Evolutionary conservation across 2,888 invertebrate genomes (phyloP).

Genomic region (Caenorhabditis sp.): DNA sequence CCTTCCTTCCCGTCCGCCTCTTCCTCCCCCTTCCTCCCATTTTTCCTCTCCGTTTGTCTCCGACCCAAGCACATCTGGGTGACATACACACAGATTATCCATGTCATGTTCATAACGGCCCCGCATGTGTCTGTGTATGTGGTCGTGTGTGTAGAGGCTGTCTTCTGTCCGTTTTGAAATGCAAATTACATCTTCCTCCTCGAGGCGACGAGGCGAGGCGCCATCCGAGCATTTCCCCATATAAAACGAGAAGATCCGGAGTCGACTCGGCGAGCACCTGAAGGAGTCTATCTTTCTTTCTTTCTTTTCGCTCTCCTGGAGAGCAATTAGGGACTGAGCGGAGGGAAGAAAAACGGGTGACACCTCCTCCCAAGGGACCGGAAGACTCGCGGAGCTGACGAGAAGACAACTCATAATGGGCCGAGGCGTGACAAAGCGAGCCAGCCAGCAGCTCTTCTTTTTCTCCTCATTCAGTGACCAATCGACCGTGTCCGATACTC

Average conservation of each 20-base stretch:
- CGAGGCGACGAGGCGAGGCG: conserved; percentile 2
- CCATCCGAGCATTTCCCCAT: no score
- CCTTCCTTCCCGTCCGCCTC: not conserved
- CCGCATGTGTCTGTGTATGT: conserved; percentile 21
- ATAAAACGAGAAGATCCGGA: not conserved
- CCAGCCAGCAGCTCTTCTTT: conserved; percentile 6
- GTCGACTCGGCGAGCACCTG: conserved; percentile 2
- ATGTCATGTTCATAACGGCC: conserved; percentile 55
- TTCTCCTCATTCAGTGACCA: conserved; percentile 36
- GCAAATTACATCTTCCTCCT: conserved; percentile 31
- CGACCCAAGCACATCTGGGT: conserved; percentile 52
- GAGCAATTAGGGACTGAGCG: conserved; percentile 5
- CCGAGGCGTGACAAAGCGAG: conserved; percentile 19
- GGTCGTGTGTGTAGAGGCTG: conserved; percentile 7
- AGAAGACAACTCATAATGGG: conserved; percentile 19
- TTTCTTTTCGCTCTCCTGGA: no score
- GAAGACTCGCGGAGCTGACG: no score
- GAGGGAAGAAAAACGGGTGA: conserved; percentile 1
- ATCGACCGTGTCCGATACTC: conserved; percentile 52
- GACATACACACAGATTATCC: conserved; percentile 62
- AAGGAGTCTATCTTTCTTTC: no score
- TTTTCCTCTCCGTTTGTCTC: conserved; percentile 14
- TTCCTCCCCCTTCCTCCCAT: not conserved
- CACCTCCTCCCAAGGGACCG: conserved; percentile 15
- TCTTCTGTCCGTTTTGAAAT: conserved; percentile 22